These are phyloP conservation scores for Deroplatys truncata DNA, from an alignment of 2,888 invertebrate genomes.

Conservation along the genomic window DNA sequence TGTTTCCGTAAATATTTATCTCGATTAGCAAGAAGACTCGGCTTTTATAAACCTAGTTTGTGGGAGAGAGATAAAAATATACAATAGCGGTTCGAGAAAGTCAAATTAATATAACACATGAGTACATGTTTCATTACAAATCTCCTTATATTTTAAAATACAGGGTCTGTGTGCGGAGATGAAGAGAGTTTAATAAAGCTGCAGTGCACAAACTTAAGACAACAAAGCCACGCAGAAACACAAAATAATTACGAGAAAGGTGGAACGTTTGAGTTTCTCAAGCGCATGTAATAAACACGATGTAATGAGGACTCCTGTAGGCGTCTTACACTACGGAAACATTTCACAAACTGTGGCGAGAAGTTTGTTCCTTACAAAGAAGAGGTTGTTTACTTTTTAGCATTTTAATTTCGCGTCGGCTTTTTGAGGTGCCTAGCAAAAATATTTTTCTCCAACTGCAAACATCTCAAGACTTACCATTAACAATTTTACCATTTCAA, in stretches of 20 bases:
- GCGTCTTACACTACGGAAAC: background rate
- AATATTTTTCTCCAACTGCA: background rate
- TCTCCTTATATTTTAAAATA: no score
- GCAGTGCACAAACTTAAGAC: background rate
- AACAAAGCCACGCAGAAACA: background rate
- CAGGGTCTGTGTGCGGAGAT: no score
- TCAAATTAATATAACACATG: no score
- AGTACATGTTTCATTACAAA: no score
- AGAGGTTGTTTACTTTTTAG: background rate
- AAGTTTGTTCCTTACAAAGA: background rate
- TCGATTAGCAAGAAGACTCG: no score
- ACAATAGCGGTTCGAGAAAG: no score
- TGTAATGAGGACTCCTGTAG: background rate
- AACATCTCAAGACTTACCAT: no score
- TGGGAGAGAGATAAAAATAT: no score
- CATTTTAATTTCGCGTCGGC: background rate
- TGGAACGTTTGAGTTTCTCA: background rate
- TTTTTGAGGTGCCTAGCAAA: background rate
- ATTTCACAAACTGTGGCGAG: background rate
- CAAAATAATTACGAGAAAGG: background rate
- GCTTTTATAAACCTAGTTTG: no score
- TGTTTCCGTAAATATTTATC: no score
- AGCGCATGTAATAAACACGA: background rate
- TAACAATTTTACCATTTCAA: no score
- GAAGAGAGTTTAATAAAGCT: no score